These are phyloP conservation scores for Brassicogethes aeneus DNA, from an alignment of 2,888 invertebrate genomes.

Conservation along the genomic window DNA sequence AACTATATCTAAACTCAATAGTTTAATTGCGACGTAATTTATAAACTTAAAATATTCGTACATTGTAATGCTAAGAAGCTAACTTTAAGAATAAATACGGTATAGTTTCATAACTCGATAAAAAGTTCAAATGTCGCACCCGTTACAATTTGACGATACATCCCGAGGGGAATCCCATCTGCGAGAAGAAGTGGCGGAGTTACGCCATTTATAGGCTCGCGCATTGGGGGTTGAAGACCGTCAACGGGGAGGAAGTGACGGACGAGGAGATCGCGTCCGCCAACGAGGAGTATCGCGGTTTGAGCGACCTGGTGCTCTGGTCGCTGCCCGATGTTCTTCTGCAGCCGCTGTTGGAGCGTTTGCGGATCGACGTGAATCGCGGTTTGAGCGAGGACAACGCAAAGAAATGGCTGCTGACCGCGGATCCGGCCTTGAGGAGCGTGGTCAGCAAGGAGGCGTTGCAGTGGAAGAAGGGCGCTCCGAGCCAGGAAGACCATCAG, in stretches of 20 bases:
- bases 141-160: slow-evolving; percentile 68
- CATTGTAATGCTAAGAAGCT: too few species aligned
- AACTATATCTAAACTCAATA: too few species aligned
- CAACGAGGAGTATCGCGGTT: slow-evolving; percentile 60
- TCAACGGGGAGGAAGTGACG: slow-evolving; percentile 58
- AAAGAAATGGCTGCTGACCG: slow-evolving; percentile 62
- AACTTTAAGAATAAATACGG: too few species aligned
- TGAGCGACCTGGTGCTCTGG: slow-evolving; percentile 71
- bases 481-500: slow-evolving; percentile 49
- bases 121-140: too few species aligned
- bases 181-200: slow-evolving; percentile 63
- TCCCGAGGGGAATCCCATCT: slow-evolving; percentile 78
- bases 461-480: slow-evolving; percentile 62
- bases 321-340: slow-evolving; percentile 71
- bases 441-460: slow-evolving; percentile 82
- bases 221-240: slow-evolving; percentile 77
- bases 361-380: slow-evolving; percentile 56
- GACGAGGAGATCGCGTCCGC: slow-evolving; percentile 61
- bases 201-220: slow-evolving; percentile 78
- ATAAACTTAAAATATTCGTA: too few species aligned
- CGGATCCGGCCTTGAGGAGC: slow-evolving; percentile 67
- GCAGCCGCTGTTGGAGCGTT: slow-evolving; percentile 64
- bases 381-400: slow-evolving; percentile 39
- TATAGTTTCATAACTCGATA: too few species aligned
- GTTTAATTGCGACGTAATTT: too few species aligned